These are phyloP conservation scores for Stegostoma tigrinum DNA, from an alignment of 2,113 vertebrate species.

Conservation along the genomic window DNA sequence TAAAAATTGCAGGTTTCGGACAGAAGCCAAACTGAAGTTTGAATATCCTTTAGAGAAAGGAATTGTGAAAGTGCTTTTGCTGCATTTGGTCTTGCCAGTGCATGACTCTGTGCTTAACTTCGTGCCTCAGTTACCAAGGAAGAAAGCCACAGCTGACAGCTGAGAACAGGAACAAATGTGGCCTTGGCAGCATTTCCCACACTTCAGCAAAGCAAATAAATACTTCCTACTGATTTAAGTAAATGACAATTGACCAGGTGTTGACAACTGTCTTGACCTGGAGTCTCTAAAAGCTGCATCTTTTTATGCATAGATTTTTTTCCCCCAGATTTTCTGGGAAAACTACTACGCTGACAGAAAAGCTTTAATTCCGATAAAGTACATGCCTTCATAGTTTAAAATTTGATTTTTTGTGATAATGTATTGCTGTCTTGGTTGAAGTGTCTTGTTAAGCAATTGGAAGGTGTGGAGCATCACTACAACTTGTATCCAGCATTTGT, in stretches of 20 bases:
- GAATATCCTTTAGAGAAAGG: not conserved
- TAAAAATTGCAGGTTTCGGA: not conserved
- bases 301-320: not conserved
- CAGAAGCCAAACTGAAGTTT: not conserved
- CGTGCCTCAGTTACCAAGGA: not conserved
- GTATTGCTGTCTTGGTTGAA: not conserved
- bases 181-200: not conserved
- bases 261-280: constrained; percentile 1
- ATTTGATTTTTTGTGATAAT: not conserved
- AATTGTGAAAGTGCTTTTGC: too few relatives aligned
- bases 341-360: not conserved
- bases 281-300: not conserved
- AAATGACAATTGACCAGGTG: constrained; percentile 7
- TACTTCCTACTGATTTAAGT: not conserved
- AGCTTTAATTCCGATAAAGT: not conserved
- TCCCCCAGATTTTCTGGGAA: not conserved
- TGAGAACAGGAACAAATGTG: not conserved
- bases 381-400: not conserved
- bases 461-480: not conserved
- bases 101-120: not conserved
- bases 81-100: not conserved
- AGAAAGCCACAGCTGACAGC: not conserved
- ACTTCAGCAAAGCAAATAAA: not conserved
- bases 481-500: not conserved
- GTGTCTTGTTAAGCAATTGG: not conserved